Percentiles rank a stretch among this genome's conserved stretches.
These are phyloP conservation scores for Cossypha niveicapilla DNA, from an alignment of 2,797 vertebrate genomes.

Conservation along the genomic window DNA sequence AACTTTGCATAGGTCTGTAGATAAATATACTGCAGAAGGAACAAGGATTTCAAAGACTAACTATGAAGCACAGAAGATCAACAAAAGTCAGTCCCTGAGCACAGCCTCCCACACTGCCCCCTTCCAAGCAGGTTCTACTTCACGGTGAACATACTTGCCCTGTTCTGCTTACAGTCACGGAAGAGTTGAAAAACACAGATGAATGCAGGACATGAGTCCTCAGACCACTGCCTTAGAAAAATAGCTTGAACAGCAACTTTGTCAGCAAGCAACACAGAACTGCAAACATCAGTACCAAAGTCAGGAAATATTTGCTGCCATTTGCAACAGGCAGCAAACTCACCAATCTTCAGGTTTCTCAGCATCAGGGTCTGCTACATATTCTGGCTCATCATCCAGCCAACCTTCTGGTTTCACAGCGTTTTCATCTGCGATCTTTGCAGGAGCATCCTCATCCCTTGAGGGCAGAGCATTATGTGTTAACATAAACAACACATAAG, in stretches of 20 bases:
- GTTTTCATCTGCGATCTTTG: constrained; percentile 88
- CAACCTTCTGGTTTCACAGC: constrained; percentile 95
- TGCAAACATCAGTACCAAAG: neutral
- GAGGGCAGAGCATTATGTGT: neutral
- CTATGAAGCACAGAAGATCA: neutral
- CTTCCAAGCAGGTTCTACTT: neutral
- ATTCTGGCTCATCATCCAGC: constrained; percentile 93
- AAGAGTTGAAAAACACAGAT: neutral
- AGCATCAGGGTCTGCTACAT: constrained; percentile 90
- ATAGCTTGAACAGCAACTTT: rapidly evolving
- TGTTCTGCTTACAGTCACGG: neutral
- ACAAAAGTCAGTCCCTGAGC: neutral
- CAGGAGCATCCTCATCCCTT: constrained; percentile 96
- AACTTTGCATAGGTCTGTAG: neutral
- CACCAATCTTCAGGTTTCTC: constrained; percentile 97
- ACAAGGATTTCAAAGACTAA: neutral
- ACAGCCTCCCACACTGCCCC: neutral
- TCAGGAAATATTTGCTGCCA: neutral
- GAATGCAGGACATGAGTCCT: neutral
- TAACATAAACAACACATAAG: neutral
- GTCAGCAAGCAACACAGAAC: neutral
- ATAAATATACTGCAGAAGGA: neutral
- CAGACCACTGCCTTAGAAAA: neutral
- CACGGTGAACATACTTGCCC: neutral
- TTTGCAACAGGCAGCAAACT: neutral